Percentiles rank a stretch among this genome's conserved stretches.
phyloP scores from a whole-genome alignment of 2,113 vertebrate species.

The Cranoglanis bouderius region DNA sequence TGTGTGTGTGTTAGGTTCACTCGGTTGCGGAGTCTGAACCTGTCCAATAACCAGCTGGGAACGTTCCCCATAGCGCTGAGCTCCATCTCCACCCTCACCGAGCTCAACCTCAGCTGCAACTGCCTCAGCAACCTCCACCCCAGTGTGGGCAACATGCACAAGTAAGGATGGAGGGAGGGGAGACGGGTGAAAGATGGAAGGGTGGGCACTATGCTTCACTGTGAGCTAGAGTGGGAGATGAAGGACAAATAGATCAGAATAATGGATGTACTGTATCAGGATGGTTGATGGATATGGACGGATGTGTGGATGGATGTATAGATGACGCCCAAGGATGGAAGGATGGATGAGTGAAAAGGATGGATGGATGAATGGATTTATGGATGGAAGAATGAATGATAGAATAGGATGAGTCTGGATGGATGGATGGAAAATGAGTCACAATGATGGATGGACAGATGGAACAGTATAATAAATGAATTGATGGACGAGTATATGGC shows the following conservation, averaged over 20 bases:
- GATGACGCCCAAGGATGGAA: background rate
- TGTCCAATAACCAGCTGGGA: constrained; percentile 93
- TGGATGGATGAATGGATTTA: background rate
- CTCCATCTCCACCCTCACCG: constrained; percentile 85
- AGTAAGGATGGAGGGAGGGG: constrained; percentile 72
- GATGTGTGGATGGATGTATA: background rate
- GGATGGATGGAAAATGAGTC: background rate
- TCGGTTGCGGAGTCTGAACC: constrained; percentile 94
- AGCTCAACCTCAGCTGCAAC: constrained; percentile 96
- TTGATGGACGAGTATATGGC: background rate
- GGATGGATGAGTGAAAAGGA: background rate
- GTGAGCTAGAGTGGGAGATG: background rate
- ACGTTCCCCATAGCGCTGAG: constrained; percentile 89
- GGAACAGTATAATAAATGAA: background rate
- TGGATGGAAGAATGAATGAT: background rate
- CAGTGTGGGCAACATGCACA: constrained; percentile 84
- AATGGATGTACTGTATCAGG: background rate
- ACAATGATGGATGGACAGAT: background rate
- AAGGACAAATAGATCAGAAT: background rate
- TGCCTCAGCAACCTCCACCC: constrained; percentile 81
- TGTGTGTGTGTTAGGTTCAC: constrained; percentile 78
- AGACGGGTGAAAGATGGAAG: background rate
- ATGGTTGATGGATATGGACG: background rate
- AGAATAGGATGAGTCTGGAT: no score
- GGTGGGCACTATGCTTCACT: background rate